A percentile compares a stretch with the other conserved stretches of the same genome.
Evolutionary conservation across 1,140 invertebrate species (phyloP).

Genomic region (Whitmania pigra): DNA sequence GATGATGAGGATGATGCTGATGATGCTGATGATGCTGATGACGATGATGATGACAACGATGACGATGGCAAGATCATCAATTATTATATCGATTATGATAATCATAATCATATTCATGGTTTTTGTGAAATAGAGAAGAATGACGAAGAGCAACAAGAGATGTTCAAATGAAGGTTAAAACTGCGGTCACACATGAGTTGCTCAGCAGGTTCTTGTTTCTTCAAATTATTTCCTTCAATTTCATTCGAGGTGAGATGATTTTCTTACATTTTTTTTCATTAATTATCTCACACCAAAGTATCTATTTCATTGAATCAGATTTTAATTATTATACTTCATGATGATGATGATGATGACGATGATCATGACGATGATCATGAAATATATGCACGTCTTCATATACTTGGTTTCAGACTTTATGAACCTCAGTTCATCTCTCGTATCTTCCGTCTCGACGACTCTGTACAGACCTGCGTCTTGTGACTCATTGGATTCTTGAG

Average conservation of each 20-base stretch:
- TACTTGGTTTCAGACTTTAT: conserved; percentile 61
- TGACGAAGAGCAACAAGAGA: too few relatives aligned
- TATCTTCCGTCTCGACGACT: conserved; percentile 40
- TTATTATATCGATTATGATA: neutral
- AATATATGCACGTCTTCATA: conserved; percentile 59
- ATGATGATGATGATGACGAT: too few relatives aligned
- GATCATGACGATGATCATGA: too few relatives aligned
- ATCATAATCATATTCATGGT: neutral
- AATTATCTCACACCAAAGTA: too few relatives aligned
- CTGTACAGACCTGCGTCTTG: conserved; percentile 30
- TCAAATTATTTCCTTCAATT: too few relatives aligned
- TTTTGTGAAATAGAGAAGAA: neutral
- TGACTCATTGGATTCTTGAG: conserved; percentile 40
- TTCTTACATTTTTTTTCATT: too few relatives aligned
- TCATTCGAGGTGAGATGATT: too few relatives aligned
- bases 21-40: conserved; percentile 3
- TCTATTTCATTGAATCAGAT: too few relatives aligned
- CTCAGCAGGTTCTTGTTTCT: too few relatives aligned
- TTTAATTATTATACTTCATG: too few relatives aligned
- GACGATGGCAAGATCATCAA: neutral
- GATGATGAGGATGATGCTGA: conserved; percentile 6
- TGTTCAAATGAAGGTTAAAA: too few relatives aligned
- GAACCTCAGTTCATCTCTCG: conserved; percentile 56
- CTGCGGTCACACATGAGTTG: too few relatives aligned
- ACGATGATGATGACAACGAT: neutral